A percentile compares a stretch with the other conserved stretches of the same genome.
Conservation (phyloP, 2,113 vertebrate genomes). For the Porphyrio hochstetteri region DNA sequence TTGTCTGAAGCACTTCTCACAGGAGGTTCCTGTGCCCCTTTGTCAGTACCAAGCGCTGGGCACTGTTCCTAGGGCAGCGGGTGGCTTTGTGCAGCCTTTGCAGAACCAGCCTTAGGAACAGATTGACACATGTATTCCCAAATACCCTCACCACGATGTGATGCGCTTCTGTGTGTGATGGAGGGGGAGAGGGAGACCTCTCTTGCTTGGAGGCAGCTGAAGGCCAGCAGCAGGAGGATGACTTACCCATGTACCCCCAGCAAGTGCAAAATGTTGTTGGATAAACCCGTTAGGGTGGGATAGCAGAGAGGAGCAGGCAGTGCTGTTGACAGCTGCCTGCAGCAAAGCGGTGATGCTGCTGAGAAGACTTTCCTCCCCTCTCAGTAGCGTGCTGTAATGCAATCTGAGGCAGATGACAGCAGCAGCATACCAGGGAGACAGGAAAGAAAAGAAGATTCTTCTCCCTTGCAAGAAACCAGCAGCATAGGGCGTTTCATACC, state of each 20-base stretch:
- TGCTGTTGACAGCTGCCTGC: not conserved
- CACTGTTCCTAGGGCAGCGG: not conserved
- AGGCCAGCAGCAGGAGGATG: not conserved
- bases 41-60: not conserved
- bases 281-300: rapidly evolving
- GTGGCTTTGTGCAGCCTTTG: not conserved
- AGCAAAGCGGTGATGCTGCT: not conserved
- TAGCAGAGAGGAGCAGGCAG: not conserved
- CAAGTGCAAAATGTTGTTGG: not conserved
- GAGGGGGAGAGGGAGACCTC: not conserved
- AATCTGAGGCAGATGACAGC: not conserved
- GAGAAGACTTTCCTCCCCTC: not conserved
- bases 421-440: not conserved
- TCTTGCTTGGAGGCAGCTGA: not conserved
- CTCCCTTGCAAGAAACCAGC: not conserved
- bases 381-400: not conserved
- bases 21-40: not conserved
- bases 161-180: not conserved
- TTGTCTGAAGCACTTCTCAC: not conserved
- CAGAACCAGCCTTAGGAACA: not conserved
- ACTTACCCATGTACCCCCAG: rapidly evolving
- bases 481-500: not conserved
- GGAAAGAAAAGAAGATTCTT: not conserved
- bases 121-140: not conserved
- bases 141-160: not conserved